Evolutionary conservation across 2,888 invertebrate species (phyloP), one percentile per base, ranked within the genome.

Genomic region (Eutolmus rufibarbis): DNA sequence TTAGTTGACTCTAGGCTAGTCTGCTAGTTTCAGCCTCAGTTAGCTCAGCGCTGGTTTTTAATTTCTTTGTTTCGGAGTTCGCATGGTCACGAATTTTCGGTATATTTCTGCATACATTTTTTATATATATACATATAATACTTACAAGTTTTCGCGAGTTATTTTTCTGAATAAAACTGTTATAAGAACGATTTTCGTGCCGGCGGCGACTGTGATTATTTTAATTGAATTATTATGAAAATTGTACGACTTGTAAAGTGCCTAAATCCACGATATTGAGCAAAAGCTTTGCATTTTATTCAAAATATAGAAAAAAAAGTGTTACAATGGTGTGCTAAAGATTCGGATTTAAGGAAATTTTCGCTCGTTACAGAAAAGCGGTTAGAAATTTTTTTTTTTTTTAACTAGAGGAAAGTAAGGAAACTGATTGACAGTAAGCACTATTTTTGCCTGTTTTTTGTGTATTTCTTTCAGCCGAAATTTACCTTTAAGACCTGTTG

Each of bases 1-100:
- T 82, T 82, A 82, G 82, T 82, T 40, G 82, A 82, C 82, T 82
- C 34, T 66, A 57, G 82, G 37, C 57, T 40, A 82, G 82, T 82
- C 66, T 34, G 57, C 37, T 66, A 82, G 82, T 82, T 82, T 56
- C 34, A 82, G 82, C 57, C 57, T 82, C 82, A 57, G 57, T 57
- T 46, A 57, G 82, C 37, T 82, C 51, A 57, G 57, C 37, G 82
- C 34, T 37, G 57, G 9, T 34, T 34, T 34, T 31, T 82, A 2
- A 66, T 82, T 79, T 37, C 34, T 82, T 82, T 76, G 76, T 76
- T 16, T 34, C 28, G 76, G 40, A 37, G 76, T 37, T 40, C 34
- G 76, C 76, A 76, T 28, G 14, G 16, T n/a, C 76, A 31, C 76
- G 76, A 81, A 43, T 78, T 56, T 66, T 82, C 82, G 78, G 8